Conservation (phyloP, 2,888 invertebrate species). For the Sussaba pulchella region DNA sequence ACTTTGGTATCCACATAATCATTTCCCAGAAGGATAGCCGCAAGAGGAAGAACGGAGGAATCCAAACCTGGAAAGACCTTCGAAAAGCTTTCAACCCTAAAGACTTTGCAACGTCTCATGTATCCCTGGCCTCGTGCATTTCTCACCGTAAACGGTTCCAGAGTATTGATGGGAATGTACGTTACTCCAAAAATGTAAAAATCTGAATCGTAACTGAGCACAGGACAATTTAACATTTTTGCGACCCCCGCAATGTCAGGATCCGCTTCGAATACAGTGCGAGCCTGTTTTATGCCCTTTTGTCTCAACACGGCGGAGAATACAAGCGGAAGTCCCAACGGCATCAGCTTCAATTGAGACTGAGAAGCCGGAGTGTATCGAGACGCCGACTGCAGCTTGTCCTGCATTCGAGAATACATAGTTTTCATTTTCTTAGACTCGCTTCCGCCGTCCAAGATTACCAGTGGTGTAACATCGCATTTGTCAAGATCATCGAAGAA, state of each 20-base stretch:
- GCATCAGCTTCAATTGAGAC: conserved; percentile 88
- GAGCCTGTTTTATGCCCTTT: conserved; percentile 88
- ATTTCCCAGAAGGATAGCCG: conserved; percentile 95
- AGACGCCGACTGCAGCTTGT: conserved; percentile 87
- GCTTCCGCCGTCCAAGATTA: conserved; percentile 93
- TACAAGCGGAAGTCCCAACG: conserved; percentile 90
- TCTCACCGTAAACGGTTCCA: conserved; percentile 85
- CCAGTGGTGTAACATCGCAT: conserved; percentile 90
- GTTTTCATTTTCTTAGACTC: conserved; percentile 90
- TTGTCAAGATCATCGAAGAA: conserved; percentile 90
- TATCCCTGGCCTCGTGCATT: conserved; percentile 75
- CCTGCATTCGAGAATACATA: conserved; percentile 86
- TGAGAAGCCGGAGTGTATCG: conserved; percentile 86
- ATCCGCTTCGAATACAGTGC: conserved; percentile 96
- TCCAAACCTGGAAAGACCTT: conserved; percentile 88
- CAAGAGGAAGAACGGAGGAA: conserved; percentile 89
- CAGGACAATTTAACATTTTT: conserved; percentile 91
- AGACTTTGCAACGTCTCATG: conserved; percentile 89
- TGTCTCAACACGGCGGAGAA: conserved; percentile 90
- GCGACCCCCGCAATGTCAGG: conserved; percentile 94
- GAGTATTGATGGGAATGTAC: conserved; percentile 91
- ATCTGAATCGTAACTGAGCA: conserved; percentile 97
- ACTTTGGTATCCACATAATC: conserved; percentile 91
- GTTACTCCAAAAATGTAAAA: conserved; percentile 95
- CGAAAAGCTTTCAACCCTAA: conserved; percentile 89